A percentile compares a stretch with the other conserved stretches of the same genome.
Evolutionary conservation across 2,113 vertebrate genomes (phyloP).

Genomic region (Callopanchax toddi): DNA sequence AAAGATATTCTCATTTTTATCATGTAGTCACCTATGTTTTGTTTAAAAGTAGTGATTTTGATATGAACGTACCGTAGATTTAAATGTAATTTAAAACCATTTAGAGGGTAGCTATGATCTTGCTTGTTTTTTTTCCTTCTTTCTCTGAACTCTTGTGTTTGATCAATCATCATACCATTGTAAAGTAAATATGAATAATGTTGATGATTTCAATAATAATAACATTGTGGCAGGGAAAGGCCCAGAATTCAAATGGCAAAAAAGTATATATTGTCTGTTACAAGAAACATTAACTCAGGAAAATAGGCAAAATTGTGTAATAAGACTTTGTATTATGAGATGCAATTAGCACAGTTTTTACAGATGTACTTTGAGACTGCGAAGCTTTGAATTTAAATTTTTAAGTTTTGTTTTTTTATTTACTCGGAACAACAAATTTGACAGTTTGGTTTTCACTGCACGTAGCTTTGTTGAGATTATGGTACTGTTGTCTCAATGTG

Average conservation of each 20-base stretch:
- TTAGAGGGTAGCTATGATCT: slow-evolving; percentile 81
- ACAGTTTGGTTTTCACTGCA: slow-evolving; percentile 63
- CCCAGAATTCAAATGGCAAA: slow-evolving; percentile 97
- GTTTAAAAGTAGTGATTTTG: slow-evolving; percentile 85
- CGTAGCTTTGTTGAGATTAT: slow-evolving; percentile 71
- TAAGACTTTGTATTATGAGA: slow-evolving; percentile 87
- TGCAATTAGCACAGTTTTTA: slow-evolving; percentile 90
- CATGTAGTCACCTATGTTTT: slow-evolving; percentile 90
- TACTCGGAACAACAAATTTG: slow-evolving; percentile 53
- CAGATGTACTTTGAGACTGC: slow-evolving; percentile 83
- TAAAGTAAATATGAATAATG: slow-evolving; percentile 87
- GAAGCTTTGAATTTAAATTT: slow-evolving; percentile 76
- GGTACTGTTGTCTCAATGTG: slow-evolving; percentile 78
- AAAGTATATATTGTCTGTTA: slow-evolving; percentile 91
- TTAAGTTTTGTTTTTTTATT: slow-evolving; percentile 49
- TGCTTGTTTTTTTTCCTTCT: slow-evolving; percentile 66
- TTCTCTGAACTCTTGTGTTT: slow-evolving; percentile 86
- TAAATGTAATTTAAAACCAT: slow-evolving; percentile 90
- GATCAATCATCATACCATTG: slow-evolving; percentile 93
- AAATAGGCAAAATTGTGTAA: slow-evolving; percentile 90
- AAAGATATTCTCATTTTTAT: slow-evolving; percentile 74
- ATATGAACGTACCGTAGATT: slow-evolving; percentile 87
- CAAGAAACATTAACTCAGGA: slow-evolving; percentile 98
- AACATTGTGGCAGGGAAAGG: slow-evolving; percentile 93
- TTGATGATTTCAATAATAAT: slow-evolving; percentile 82